Conservation (phyloP, 53 echinoderm and acorn worm genomes). For the Mesocentrotus franciscanus region DNA sequence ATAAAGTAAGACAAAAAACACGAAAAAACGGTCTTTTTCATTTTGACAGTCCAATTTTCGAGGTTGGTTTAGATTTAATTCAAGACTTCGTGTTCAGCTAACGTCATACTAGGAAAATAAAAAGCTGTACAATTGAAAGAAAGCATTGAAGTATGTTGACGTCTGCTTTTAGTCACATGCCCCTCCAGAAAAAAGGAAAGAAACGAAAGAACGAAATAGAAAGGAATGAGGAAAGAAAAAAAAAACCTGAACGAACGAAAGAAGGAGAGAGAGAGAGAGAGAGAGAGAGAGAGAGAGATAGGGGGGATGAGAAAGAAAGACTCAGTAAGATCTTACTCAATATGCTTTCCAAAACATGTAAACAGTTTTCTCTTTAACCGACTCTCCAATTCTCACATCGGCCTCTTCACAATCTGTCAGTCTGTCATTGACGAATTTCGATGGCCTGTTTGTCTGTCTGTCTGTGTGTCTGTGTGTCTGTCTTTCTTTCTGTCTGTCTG, state of each 20-base stretch:
- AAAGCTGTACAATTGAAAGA: too few relatives aligned
- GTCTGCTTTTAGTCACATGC: too few relatives aligned
- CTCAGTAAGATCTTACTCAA: too few relatives aligned
- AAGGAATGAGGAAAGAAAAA: not conserved
- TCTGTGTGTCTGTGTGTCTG: not conserved
- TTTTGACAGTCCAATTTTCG: not conserved
- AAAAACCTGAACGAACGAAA: not conserved
- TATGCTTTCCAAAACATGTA: too few relatives aligned
- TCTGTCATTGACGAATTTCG: not conserved
- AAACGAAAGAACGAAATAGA: not conserved
- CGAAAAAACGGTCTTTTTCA: not conserved
- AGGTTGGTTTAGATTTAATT: not conserved
- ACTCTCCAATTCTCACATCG: too few relatives aligned
- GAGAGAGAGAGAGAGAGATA: not conserved
- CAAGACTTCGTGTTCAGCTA: too few relatives aligned
- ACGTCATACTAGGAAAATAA: too few relatives aligned
- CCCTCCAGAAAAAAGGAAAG: too few relatives aligned
- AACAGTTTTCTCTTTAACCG: too few relatives aligned
- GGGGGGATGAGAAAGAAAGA: too few relatives aligned
- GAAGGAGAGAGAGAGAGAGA: not conserved
- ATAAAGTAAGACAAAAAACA: not conserved
- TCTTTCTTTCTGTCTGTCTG: not conserved
- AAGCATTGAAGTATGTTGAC: too few relatives aligned
- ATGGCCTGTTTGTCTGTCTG: not conserved
- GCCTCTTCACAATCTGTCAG: too few relatives aligned